Evolutionary conservation across 2,113 vertebrate genomes (phyloP).

Genomic region (Abramis brama): DNA sequence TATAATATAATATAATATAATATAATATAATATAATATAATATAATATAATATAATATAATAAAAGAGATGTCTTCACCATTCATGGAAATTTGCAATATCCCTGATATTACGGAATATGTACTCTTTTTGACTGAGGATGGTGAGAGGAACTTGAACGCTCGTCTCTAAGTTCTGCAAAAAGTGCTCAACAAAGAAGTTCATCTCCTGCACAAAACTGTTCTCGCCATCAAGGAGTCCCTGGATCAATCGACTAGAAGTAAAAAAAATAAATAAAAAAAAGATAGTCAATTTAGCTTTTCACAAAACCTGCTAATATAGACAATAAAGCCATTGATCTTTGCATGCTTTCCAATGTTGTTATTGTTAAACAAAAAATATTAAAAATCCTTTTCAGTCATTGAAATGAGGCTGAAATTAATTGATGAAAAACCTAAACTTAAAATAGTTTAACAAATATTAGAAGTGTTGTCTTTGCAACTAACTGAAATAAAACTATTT

Average conservation of each 20-base stretch:
- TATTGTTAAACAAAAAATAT: too few relatives aligned
- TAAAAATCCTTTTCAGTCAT: too few relatives aligned
- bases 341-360: neutral
- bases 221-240: constrained; percentile 73
- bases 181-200: constrained; percentile 68
- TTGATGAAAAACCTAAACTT: too few relatives aligned
- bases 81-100: constrained; percentile 85
- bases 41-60: neutral
- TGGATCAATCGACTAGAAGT: constrained; percentile 71
- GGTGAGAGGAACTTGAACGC: constrained; percentile 60
- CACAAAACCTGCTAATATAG: neutral
- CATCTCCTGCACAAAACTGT: constrained; percentile 76
- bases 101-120: constrained; percentile 90
- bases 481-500: too few relatives aligned
- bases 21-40: neutral
- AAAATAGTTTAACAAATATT: too few relatives aligned
- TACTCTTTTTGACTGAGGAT: constrained; percentile 73
- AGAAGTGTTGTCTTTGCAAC: too few relatives aligned
- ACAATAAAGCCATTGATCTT: neutral
- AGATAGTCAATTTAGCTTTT: neutral
- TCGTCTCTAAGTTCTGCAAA: constrained; percentile 67
- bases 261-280: neutral
- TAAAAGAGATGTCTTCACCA: constrained; percentile 71
- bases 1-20: neutral
- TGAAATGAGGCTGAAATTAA: neutral